Evolutionary conservation across 2,797 vertebrate species (phyloP).

Genomic region (Sparus aurata): DNA sequence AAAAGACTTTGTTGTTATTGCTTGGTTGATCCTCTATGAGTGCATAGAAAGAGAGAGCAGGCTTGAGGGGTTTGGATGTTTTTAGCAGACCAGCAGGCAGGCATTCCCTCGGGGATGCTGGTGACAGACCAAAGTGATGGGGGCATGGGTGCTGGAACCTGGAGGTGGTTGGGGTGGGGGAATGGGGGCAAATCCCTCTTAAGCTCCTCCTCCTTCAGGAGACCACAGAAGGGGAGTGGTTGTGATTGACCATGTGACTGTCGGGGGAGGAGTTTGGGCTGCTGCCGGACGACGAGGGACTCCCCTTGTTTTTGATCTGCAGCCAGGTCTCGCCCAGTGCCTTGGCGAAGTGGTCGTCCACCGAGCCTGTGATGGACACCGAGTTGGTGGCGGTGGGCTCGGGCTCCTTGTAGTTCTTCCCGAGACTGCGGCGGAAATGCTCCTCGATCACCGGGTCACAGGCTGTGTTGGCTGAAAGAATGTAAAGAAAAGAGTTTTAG

Average conservation of each 20-base stretch:
- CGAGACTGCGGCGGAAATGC: conserved; percentile 97
- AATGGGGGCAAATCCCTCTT: conserved; percentile 32
- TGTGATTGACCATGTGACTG: conserved; percentile 95
- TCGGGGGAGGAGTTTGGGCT: conserved; percentile 95
- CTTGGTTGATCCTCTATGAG: conserved; percentile 65
- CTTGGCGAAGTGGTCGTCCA: conserved; percentile 99
- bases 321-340: conserved; percentile 98
- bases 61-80: conserved; percentile 52
- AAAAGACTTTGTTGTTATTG: conserved; percentile 63
- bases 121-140: conserved; percentile 65
- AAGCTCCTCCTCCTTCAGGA: conserved; percentile 87
- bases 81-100: conserved; percentile 72
- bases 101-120: conserved; percentile 71
- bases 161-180: conserved; percentile 42
- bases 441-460: conserved; percentile 98
- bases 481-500: not conserved
- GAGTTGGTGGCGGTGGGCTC: conserved; percentile 95
- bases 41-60: conserved; percentile 48
- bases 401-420: conserved; percentile 98
- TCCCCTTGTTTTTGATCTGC: conserved; percentile 96
- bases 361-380: conserved; percentile 97
- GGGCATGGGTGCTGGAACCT: conserved; percentile 42
- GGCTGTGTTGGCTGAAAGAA: conserved; percentile 83
- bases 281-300: conserved; percentile 90
- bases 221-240: conserved; percentile 96